These are phyloP conservation scores for Nomada flava DNA, from an alignment of 2,888 invertebrate genomes.

Conservation along the genomic window DNA sequence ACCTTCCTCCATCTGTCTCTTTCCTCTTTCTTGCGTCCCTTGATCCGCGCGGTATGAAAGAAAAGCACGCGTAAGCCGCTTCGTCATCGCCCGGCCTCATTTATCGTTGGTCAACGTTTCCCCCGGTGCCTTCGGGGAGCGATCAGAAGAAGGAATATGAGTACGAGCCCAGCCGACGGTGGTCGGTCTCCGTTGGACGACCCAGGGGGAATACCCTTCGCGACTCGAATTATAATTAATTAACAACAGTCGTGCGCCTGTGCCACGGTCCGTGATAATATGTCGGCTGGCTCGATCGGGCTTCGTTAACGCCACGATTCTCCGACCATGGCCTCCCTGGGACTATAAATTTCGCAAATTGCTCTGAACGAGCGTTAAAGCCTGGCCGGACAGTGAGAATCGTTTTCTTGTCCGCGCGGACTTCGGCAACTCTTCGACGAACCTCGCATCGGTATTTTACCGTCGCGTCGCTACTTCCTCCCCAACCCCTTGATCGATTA, in stretches of 20 bases:
- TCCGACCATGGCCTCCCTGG: conserved; percentile 44
- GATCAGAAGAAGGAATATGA: conserved; percentile 32
- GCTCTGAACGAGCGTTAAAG: conserved; percentile 72
- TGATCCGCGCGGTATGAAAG: conserved; percentile 36
- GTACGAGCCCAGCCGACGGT: conserved; percentile 1
- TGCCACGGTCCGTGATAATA: conserved; percentile 47
- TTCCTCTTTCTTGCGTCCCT: conserved; percentile 30
- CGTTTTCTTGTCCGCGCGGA: conserved; percentile 39
- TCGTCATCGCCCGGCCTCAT: conserved; percentile 76
- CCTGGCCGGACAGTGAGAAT: conserved; percentile 41
- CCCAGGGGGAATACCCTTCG: conserved; percentile 32
- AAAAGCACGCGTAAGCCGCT: conserved; percentile 67
- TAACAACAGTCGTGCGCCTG: conserved; percentile 52
- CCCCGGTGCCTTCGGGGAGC: conserved; percentile 2
- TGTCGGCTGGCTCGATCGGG: conserved; percentile 55
- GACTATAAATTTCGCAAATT: conserved; percentile 74
- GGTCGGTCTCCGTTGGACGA: conserved; percentile 42
- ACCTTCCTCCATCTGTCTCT: conserved; percentile 57
- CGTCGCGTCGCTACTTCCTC: conserved; percentile 41
- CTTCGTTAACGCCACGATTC: conserved; percentile 70
- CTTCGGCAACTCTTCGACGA: conserved; percentile 17
- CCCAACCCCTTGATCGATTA: conserved; percentile 49
- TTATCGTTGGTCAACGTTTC: conserved; percentile 68
- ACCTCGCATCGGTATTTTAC: conserved; percentile 38
- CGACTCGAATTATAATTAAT: conserved; percentile 68